Evolutionary conservation across 2,797 vertebrate species (phyloP), one percentile per base, ranked within the genome.

Genomic region (Octomys mimax): DNA sequence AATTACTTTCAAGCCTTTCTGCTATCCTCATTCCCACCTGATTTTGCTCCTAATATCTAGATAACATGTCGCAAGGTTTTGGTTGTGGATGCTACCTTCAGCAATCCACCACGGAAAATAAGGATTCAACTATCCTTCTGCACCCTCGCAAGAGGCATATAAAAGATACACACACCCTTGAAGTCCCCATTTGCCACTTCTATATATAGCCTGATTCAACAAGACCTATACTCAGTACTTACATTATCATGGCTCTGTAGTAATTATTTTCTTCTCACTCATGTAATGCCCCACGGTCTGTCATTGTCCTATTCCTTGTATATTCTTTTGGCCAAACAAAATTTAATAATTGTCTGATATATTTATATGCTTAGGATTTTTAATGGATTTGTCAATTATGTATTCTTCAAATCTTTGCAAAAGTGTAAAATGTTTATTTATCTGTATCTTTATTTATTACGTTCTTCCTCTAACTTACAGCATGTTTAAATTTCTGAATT

Each of bases 381-480:
- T 46, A 57, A 59, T 91, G 21, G 12, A n/a, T 33, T 39, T 84
- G 9, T 49, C 14, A 82, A 82, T 90, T 39, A 59, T 84, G 73
- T 54, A 87, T 66, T 66, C 21, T 42, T 28, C 59, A 70, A 88
- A 33, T 85, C 8, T 89, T 57, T 85, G 5, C 19, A 59, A 11
- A 86, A 70, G 4, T 68, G 0, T 57, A 77, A 64, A 92, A 82
- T 33, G 49, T 36, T 70, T 78, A 59, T 46, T 92, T 73, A 26
- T 33, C 81, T 28, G 2, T 95, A 75, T 94, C 19, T 78, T 70
- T 19, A 22, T 49, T 81, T 94, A 62, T 54, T 87, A 46, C 11
- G 77, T 61, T 46, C 70, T 78, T 46, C 31, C 28, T 81, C 73
- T 80, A 70, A 85, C 8, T 96, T 88, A 54, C 21, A 83, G 13